Conservation (phyloP, 2,797 vertebrate species). For the Poecile montanus region DNA sequence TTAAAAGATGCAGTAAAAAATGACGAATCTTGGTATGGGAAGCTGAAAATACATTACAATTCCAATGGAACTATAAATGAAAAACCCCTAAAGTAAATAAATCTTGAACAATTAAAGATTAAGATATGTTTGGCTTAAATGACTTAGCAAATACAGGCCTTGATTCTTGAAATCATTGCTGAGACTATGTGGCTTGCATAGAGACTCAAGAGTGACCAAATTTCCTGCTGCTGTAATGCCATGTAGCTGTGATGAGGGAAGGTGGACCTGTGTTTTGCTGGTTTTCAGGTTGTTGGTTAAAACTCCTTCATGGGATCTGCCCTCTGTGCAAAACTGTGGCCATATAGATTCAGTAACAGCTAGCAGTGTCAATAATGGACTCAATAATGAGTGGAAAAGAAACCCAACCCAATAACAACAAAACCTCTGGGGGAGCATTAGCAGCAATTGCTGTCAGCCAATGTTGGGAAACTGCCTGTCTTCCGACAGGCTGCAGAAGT, state of each 20-base stretch:
- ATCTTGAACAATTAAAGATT: conserved; percentile 82
- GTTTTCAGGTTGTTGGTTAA: not conserved
- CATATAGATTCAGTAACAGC: not conserved
- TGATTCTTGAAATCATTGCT: conserved; percentile 66
- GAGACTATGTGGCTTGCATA: conserved; percentile 35
- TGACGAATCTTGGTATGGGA: conserved; percentile 71
- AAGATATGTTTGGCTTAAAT: conserved; percentile 80
- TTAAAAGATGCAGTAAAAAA: conserved; percentile 82
- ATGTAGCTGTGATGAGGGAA: not conserved
- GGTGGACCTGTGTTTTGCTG: not conserved
- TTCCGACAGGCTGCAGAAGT: not conserved
- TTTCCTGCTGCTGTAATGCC: not conserved
- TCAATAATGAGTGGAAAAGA: conserved; percentile 14
- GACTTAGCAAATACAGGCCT: conserved; percentile 68
- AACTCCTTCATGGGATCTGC: not conserved
- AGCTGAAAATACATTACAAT: conserved; percentile 80
- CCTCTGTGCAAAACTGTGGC: not conserved
- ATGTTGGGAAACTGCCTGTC: not conserved
- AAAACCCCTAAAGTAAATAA: conserved; percentile 79
- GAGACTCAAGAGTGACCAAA: conserved; percentile 50
- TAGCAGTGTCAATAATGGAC: conserved; percentile 6
- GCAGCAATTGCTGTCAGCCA: not conserved
- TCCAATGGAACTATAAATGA: conserved; percentile 80
- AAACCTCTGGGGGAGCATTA: not conserved
- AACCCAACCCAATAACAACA: not conserved